Percentiles rank a stretch among this genome's conserved stretches.
These are phyloP conservation scores for Neocrepidodera transversa DNA, from an alignment of 2,888 invertebrate genomes.

Conservation along the genomic window DNA sequence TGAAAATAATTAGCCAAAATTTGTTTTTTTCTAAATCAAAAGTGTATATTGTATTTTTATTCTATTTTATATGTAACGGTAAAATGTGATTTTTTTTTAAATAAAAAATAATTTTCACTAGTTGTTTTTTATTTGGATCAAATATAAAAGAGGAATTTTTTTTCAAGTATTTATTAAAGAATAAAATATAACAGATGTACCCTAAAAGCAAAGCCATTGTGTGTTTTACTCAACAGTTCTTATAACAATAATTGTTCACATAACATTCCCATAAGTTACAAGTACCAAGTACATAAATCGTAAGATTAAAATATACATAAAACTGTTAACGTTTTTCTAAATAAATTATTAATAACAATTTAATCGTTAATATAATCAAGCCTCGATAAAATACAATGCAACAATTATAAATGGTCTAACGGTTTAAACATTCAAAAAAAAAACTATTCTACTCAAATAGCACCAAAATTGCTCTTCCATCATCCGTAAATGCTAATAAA, in stretches of 20 bases:
- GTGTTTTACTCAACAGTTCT: slow-evolving; percentile 47
- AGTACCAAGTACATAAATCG: slow-evolving; percentile 42
- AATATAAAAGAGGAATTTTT: neutral
- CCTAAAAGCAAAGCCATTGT: slow-evolving; percentile 56
- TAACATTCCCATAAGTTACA: slow-evolving; percentile 56
- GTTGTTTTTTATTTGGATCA: too few species aligned
- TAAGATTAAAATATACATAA: slow-evolving; percentile 48
- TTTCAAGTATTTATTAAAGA: slow-evolving; percentile 47
- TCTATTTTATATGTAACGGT: slow-evolving; percentile 1
- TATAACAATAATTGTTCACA: slow-evolving; percentile 54
- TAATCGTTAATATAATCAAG: slow-evolving; percentile 40
- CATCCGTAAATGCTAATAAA: slow-evolving; percentile 58
- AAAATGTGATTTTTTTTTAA: slow-evolving; percentile 20
- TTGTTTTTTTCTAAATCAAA: too few species aligned
- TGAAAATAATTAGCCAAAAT: too few species aligned
- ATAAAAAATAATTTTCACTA: slow-evolving; percentile 4
- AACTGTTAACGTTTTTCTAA: slow-evolving; percentile 41
- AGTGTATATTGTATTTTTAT: too few species aligned
- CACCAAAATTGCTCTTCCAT: slow-evolving; percentile 58
- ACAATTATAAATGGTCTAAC: slow-evolving; percentile 35
- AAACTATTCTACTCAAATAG: slow-evolving; percentile 54
- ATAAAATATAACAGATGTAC: slow-evolving; percentile 55
- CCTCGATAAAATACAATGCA: slow-evolving; percentile 30
- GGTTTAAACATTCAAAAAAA: slow-evolving; percentile 23
- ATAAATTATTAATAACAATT: slow-evolving; percentile 42